Conservation (phyloP, 2,888 invertebrate genomes). For the Cloeon dipterum region DNA sequence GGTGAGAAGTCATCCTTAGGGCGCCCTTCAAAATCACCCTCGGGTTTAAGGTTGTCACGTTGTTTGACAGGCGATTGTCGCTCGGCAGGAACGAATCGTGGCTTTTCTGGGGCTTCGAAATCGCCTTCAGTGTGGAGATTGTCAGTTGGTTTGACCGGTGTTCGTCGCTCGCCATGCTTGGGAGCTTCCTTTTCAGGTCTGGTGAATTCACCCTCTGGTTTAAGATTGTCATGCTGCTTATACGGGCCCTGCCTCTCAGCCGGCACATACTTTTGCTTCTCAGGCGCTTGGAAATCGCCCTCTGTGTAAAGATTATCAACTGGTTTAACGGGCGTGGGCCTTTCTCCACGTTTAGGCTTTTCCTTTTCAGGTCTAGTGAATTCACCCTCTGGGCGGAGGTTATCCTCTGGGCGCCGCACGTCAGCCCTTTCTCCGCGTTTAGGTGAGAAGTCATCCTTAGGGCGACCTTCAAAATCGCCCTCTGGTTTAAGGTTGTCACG, state of each 20-base stretch:
- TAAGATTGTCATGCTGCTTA: constrained; percentile 17
- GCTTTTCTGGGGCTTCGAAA: constrained; percentile 17
- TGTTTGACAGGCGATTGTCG: constrained; percentile 21
- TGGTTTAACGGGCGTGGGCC: constrained; percentile 12
- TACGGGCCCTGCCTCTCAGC: constrained; percentile 2
- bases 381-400: constrained; percentile 13
- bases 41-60: constrained; percentile 21
- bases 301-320: constrained; percentile 17
- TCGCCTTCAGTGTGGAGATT: constrained; percentile 23
- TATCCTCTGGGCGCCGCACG: constrained; percentile 10
- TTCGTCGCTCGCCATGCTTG: constrained; percentile 13
- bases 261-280: no score
- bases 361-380: no score
- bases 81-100: constrained; percentile 18
- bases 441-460: constrained; percentile 5
- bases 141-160: constrained; percentile 22
- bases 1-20: constrained; percentile 20
- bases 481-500: constrained; percentile 16
- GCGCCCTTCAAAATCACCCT: constrained; percentile 21
- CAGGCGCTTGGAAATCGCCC: constrained; percentile 10
- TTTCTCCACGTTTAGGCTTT: constrained; percentile 8
- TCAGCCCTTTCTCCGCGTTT: constrained; percentile 7
- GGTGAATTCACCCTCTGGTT: constrained; percentile 18
- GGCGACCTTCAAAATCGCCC: constrained; percentile 8
- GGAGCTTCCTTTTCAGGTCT: constrained; percentile 8